phyloP scores from a whole-genome alignment of 2,797 vertebrate genomes.

The Thripadectes ignobilis region DNA sequence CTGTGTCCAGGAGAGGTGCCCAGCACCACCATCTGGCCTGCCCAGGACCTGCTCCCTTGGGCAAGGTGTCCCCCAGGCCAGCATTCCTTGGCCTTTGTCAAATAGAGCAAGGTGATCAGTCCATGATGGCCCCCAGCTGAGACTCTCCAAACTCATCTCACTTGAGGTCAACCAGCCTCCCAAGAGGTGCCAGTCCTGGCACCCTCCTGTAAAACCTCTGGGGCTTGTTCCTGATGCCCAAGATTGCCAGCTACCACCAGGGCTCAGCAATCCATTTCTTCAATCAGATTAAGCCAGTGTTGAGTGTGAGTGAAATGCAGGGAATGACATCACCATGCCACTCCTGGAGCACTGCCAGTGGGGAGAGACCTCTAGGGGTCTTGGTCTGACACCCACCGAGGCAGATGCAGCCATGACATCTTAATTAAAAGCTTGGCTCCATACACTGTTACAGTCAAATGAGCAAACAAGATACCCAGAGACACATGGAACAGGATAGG shows the following conservation, averaged over 20 bases:
- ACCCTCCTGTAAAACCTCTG: not conserved
- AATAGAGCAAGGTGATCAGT: not conserved
- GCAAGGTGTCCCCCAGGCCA: not conserved
- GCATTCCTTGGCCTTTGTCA: not conserved
- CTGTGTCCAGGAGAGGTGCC: not conserved
- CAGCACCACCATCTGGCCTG: not conserved
- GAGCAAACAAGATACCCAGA: not conserved
- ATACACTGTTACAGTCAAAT: not conserved
- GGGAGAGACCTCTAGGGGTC: rapidly evolving
- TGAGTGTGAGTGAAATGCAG: not conserved
- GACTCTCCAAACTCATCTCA: not conserved
- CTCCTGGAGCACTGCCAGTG: not conserved
- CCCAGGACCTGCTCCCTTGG: not conserved
- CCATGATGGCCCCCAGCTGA: not conserved
- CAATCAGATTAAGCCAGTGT: not conserved
- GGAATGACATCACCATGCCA: rapidly evolving
- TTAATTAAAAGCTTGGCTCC: not conserved
- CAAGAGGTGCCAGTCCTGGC: not conserved
- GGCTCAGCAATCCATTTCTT: rapidly evolving
- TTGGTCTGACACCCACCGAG: not conserved
- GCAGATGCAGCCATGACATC: not conserved
- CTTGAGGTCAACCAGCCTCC: not conserved
- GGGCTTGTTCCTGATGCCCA: not conserved
- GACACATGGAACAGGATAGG: not conserved
- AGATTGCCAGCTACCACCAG: not conserved